These are phyloP conservation scores for Naso thynnoides DNA, from an alignment of 2,797 vertebrate genomes.

Conservation along the genomic window DNA sequence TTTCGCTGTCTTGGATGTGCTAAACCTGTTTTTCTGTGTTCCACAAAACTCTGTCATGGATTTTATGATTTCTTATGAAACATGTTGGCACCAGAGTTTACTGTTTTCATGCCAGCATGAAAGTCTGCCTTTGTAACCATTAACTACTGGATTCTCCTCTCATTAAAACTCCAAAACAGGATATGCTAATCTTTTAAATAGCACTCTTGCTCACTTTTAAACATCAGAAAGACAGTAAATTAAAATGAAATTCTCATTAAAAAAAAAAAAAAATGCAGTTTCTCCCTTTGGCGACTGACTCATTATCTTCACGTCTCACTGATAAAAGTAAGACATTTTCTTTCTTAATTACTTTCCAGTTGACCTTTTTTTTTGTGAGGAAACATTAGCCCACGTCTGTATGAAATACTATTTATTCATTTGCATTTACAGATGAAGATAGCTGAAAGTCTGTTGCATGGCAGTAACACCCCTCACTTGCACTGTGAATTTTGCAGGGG, in stretches of 20 bases:
- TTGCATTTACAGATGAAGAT: slow-evolving; percentile 11
- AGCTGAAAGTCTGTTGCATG: background rate
- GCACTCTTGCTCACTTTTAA: background rate
- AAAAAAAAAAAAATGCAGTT: background rate
- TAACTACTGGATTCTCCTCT: background rate
- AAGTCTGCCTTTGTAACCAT: background rate
- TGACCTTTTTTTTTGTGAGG: slow-evolving; percentile 6
- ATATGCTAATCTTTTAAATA: background rate
- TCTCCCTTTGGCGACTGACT: slow-evolving; percentile 14
- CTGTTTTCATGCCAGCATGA: background rate
- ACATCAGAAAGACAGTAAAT: background rate
- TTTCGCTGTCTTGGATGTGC: background rate
- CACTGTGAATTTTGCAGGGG: background rate
- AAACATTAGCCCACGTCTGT: background rate
- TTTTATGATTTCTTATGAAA: background rate
- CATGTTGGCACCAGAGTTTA: background rate
- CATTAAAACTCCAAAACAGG: slow-evolving; percentile 1
- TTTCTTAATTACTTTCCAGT: background rate
- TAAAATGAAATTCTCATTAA: background rate
- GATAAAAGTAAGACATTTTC: background rate
- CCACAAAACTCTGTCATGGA: background rate
- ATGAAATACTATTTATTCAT: slow-evolving; percentile 3
- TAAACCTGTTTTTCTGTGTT: background rate
- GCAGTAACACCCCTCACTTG: background rate
- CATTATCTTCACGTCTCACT: background rate